Evolutionary conservation across 1,140 invertebrate genomes (phyloP).

Genomic region (Dreissena polymorpha): DNA sequence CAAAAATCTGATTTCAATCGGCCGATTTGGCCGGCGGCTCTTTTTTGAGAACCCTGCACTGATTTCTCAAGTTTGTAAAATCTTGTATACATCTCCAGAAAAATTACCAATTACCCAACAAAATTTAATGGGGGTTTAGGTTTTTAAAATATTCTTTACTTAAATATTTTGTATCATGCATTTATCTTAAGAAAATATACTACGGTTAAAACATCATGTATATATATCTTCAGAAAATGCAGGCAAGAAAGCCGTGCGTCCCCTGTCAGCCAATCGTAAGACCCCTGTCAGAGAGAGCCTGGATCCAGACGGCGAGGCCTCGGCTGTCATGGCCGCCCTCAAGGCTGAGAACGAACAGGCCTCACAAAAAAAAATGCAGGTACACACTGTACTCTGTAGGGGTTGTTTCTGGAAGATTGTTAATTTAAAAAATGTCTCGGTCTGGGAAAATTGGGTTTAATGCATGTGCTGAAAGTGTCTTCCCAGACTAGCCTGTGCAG

Average conservation of each 20-base stretch:
- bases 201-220: not conserved
- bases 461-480: too few species aligned
- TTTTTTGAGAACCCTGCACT: too few species aligned
- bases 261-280: conserved; percentile 48
- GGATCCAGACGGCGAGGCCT: conserved; percentile 48
- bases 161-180: not conserved
- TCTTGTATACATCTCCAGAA: not conserved
- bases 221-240: conserved; percentile 12
- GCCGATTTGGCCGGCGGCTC: too few species aligned
- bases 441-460: too few species aligned
- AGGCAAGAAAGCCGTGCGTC: conserved; percentile 41
- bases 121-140: not conserved
- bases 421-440: too few species aligned
- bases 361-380: conserved; percentile 37
- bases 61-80: too few species aligned
- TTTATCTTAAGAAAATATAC: too few species aligned
- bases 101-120: too few species aligned
- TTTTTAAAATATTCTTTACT: not conserved
- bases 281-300: conserved; percentile 38
- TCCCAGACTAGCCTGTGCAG: too few species aligned
- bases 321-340: conserved; percentile 51
- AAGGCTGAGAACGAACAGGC: conserved; percentile 51
- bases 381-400: not conserved
- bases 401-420: too few species aligned
- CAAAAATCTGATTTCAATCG: too few species aligned